Evolutionary conservation across 2,888 invertebrate genomes (phyloP).

Genomic region (Lypha dubia): DNA sequence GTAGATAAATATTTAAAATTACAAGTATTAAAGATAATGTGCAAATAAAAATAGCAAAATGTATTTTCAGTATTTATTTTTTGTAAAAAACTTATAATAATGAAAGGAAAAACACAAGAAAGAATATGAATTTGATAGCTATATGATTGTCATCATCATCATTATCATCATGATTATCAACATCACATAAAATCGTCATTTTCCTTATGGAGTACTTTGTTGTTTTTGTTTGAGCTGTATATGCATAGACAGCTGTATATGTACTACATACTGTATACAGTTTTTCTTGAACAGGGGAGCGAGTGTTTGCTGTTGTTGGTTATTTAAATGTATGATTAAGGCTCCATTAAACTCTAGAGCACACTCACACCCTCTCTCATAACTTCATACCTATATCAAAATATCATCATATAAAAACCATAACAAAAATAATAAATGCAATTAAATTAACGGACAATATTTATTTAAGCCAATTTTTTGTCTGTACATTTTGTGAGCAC

Average conservation of each 20-base stretch:
- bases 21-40: not conserved
- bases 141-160: conserved; percentile 50
- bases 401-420: conserved; percentile 33
- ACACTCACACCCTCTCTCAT: not conserved
- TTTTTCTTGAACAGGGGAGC: conserved; percentile 47
- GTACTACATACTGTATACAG: not conserved
- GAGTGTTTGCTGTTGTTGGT: conserved; percentile 45
- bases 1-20: conserved; percentile 25
- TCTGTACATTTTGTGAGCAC: no score
- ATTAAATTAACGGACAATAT: conserved; percentile 28
- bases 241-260: conserved; percentile 11
- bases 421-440: conserved; percentile 38
- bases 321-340: conserved; percentile 57
- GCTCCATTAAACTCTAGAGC: conserved; percentile 54
- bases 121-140: conserved; percentile 47
- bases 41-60: not conserved
- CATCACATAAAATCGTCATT: conserved; percentile 48
- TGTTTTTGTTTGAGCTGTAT: conserved; percentile 44
- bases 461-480: no score
- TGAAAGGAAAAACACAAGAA: conserved; percentile 13
- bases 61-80: not conserved
- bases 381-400: conserved; percentile 18
- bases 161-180: conserved; percentile 41
- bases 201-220: conserved; percentile 61
- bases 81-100: conserved; percentile 20